These are phyloP conservation scores for Colletes collaris DNA, from an alignment of 2,888 invertebrate species.

Conservation along the genomic window DNA sequence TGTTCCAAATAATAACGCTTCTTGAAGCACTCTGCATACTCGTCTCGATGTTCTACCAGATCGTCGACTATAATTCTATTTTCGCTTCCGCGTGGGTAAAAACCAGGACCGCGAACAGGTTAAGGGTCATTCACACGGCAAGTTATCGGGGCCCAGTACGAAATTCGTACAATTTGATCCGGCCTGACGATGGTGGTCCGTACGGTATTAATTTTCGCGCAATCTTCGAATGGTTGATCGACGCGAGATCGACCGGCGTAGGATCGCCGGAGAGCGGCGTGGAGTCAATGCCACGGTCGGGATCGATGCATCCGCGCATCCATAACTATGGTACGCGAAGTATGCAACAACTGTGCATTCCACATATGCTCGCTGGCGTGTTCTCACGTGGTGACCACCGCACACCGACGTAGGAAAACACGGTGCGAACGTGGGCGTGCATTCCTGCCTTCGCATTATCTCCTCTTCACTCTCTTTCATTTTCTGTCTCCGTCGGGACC, in stretches of 20 bases:
- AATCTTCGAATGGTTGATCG: conserved; percentile 13
- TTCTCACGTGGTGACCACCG: conserved; percentile 74
- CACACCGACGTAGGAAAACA: conserved; percentile 78
- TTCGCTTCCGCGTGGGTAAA: no score
- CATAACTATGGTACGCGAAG: conserved; percentile 74
- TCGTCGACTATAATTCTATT: no score
- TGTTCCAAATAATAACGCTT: no score
- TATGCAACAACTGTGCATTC: conserved; percentile 77
- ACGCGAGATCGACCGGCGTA: background rate
- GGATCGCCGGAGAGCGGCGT: conserved; percentile 1
- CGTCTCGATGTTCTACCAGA: no score
- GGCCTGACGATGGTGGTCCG: no score
- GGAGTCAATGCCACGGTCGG: conserved; percentile 53
- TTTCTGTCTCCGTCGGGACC: conserved; percentile 30
- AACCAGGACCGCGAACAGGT: background rate
- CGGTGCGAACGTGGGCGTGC: conserved; percentile 80
- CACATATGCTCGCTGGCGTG: conserved; percentile 71
- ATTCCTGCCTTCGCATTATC: conserved; percentile 81
- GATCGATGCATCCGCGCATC: conserved; percentile 68
- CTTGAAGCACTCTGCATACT: no score
- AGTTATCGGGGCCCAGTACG: background rate
- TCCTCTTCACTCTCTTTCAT: conserved; percentile 58
- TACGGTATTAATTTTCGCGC: conserved; percentile 8
- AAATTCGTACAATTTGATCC: background rate
- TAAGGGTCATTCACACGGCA: background rate